Conservation (phyloP, 2,888 invertebrate genomes). For the Pharmacophagus antenor region DNA sequence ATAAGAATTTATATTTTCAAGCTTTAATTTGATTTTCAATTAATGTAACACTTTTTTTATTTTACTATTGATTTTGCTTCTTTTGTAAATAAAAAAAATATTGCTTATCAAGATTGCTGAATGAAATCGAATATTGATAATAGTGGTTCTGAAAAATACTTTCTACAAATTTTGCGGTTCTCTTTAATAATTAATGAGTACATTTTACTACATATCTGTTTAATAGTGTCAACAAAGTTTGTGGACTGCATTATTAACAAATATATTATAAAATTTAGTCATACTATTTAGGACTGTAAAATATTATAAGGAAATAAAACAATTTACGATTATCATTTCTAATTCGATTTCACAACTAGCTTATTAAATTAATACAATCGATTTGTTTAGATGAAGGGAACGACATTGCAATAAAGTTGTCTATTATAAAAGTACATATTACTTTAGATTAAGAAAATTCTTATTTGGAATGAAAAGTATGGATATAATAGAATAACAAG, state of each 20-base stretch:
- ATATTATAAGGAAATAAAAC: conserved; percentile 42
- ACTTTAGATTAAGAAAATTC: too few species aligned
- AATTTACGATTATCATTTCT: conserved; percentile 15
- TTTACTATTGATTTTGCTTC: too few species aligned
- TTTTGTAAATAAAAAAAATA: too few species aligned
- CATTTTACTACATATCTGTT: not conserved
- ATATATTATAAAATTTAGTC: conserved; percentile 42
- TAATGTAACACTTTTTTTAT: too few species aligned
- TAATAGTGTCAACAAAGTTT: too few species aligned
- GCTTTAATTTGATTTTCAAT: too few species aligned
- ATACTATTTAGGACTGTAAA: conserved; percentile 44
- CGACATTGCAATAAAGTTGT: not conserved
- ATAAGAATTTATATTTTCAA: too few species aligned
- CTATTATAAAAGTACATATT: not conserved
- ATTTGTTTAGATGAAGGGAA: not conserved
- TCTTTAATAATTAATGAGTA: not conserved
- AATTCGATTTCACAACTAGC: not conserved
- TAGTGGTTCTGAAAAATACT: not conserved
- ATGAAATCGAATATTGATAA: too few species aligned
- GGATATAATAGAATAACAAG: conserved; percentile 29
- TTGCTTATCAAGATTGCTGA: too few species aligned
- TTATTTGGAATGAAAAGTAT: not conserved
- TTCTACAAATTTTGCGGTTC: not conserved
- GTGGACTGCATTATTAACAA: conserved; percentile 40
- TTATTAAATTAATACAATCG: not conserved